phyloP scores from a whole-genome alignment of 2,888 invertebrate genomes.

The Theodoxus fluviatilis region DNA sequence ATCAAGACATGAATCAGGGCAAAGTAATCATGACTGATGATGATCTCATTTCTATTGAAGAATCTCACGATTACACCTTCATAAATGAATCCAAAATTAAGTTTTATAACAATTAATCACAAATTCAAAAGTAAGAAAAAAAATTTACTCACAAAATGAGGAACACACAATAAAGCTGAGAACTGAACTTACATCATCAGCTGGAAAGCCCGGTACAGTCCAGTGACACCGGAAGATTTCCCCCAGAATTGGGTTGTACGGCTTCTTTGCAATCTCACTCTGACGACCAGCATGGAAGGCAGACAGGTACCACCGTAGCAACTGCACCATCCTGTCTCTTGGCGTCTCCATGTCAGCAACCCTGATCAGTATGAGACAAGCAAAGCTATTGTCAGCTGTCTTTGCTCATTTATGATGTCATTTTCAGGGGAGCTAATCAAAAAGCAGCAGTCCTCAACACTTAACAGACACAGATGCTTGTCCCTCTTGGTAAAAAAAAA shows the following conservation, averaged over 20 bases:
- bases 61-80: too few species aligned
- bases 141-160: not conserved
- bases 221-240: constrained; percentile 81
- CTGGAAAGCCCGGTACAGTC: constrained; percentile 60
- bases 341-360: constrained; percentile 88
- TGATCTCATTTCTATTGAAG: too few species aligned
- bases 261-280: constrained; percentile 96
- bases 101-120: not conserved
- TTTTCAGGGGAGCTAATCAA: too few species aligned
- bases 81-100: too few species aligned
- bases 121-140: not conserved
- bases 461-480: too few species aligned
- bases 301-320: constrained; percentile 95
- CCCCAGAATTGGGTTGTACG: constrained; percentile 97
- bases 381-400: too few species aligned
- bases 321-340: constrained; percentile 89
- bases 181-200: constrained; percentile 36
- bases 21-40: too few species aligned
- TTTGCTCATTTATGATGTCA: too few species aligned
- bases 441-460: too few species aligned
- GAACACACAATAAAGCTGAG: not conserved
- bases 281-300: constrained; percentile 98
- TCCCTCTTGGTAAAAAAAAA: too few species aligned
- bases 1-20: too few species aligned
- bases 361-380: too few species aligned